Conservation (phyloP, 64 coral and sea anemone genomes). For the Pocillopora verrucosa region DNA sequence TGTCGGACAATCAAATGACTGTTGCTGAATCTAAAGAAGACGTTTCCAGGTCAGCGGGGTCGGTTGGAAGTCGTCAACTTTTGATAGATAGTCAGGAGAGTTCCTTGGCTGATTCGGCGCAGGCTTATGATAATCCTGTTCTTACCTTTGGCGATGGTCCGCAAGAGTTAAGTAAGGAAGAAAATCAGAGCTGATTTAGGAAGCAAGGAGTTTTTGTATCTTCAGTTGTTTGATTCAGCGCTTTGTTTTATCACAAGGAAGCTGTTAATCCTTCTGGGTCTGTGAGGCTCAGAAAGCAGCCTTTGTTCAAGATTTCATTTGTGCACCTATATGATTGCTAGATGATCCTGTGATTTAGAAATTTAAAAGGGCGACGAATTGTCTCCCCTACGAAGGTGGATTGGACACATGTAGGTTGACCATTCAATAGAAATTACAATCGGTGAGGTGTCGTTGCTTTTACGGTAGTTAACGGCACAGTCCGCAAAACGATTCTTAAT, state of each 20-base stretch:
- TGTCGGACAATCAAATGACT: slow-evolving; percentile 41
- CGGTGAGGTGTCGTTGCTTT: too few relatives aligned
- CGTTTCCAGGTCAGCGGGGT: slow-evolving; percentile 4
- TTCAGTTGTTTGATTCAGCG: too few relatives aligned
- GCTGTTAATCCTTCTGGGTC: not conserved
- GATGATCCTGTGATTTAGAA: too few relatives aligned
- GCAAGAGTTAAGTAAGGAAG: not conserved
- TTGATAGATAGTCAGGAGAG: not conserved
- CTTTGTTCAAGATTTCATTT: not conserved
- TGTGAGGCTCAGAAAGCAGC: not conserved
- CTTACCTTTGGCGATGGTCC: slow-evolving; percentile 46
- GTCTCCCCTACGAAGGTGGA: too few relatives aligned
- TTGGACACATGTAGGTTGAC: too few relatives aligned
- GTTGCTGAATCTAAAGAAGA: slow-evolving; percentile 23
- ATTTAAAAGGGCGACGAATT: not conserved
- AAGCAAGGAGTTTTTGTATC: not conserved
- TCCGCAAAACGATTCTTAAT: too few relatives aligned
- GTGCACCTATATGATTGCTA: not conserved
- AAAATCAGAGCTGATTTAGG: not conserved
- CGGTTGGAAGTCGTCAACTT: not conserved
- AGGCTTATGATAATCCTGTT: slow-evolving; percentile 73
- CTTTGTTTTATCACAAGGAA: not conserved
- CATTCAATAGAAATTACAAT: too few relatives aligned
- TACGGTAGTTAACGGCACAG: too few relatives aligned
- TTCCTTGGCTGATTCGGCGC: not conserved